Evolutionary conservation across 2,888 invertebrate species (phyloP), one percentile per base, ranked within the genome.

Genomic region (Torymus aiolomorphi): DNA sequence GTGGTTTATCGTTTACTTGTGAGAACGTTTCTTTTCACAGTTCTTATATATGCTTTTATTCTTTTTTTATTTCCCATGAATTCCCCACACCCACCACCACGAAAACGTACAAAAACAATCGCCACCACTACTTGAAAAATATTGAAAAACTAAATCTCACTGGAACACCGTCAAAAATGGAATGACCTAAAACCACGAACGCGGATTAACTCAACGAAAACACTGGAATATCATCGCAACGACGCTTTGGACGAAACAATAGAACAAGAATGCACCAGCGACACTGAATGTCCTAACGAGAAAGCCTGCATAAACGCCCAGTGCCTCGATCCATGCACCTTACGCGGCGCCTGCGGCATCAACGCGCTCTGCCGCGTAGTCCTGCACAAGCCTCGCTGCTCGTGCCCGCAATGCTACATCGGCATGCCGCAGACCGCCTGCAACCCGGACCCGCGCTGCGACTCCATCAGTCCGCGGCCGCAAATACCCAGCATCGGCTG

Each of bases 201-300:
- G 31, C 52, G 49, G 56, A 69, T 20, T 31, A n/a, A 69, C 73
- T 10, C 42, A 42, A 42, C 8, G 42, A 42, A 42, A 42, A 5
- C 42, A 5, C 8, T 42, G 42, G 42, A 42, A 42, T 8, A 42
- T 42, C 20, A 31, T 42, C 42, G 42, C 8, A 42, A 42, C 42
- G 42, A 5, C 8, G 8, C 8, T 42, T 42, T 42, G 42, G 42
- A 42, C 42, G 42, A 42, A 42, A 42, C 42, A 42, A 42, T 42
- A 94, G 95, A 95, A 92, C 94, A 94, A 92, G 96, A 96, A 94
- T 97, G 97, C 93, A 94, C 94, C 92, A 94, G 94, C 92, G 96
- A 97, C 93, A 93, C 94, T 92, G 97, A 97, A 93, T 97, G 97
- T 92, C 95, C 96, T 86, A 95, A 95, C 92, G 96, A 97, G 92